A percentile compares a stretch with the other conserved stretches of the same genome.
Conservation (phyloP, 2,888 invertebrate genomes). For the Lamellibrachia columna region DNA sequence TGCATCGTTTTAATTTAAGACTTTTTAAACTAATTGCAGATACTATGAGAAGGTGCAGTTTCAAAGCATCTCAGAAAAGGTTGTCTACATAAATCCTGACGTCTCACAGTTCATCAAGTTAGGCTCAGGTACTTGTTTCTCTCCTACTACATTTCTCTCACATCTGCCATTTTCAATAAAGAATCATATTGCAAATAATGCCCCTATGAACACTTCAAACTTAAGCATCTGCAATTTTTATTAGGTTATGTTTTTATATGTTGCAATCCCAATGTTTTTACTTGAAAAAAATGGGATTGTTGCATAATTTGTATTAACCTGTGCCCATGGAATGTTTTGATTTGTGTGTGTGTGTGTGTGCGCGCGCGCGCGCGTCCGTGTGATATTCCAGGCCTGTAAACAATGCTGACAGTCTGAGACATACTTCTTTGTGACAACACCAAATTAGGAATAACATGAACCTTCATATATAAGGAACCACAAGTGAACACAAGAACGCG, state of each 20-base stretch:
- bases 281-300: background rate
- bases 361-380: too few species aligned
- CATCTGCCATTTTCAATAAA: background rate
- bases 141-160: background rate
- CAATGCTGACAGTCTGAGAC: background rate
- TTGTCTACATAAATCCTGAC: constrained; percentile 11
- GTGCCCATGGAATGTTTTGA: too few species aligned
- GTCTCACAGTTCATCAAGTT: background rate
- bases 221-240: background rate
- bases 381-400: too few species aligned
- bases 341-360: too few species aligned
- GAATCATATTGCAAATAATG: background rate
- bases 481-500: background rate
- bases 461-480: background rate
- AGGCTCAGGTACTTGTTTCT: background rate
- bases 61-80: background rate
- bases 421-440: too few species aligned
- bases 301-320: background rate
- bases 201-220: background rate
- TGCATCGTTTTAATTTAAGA: too few species aligned
- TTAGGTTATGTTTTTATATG: background rate
- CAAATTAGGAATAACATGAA: background rate
- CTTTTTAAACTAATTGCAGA: background rate
- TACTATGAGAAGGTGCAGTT: background rate
- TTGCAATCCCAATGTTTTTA: background rate